Percentiles rank a stretch among this genome's conserved stretches.
phyloP scores from a whole-genome alignment of 2,797 vertebrate species.

The Pseudochromis fuscus region DNA sequence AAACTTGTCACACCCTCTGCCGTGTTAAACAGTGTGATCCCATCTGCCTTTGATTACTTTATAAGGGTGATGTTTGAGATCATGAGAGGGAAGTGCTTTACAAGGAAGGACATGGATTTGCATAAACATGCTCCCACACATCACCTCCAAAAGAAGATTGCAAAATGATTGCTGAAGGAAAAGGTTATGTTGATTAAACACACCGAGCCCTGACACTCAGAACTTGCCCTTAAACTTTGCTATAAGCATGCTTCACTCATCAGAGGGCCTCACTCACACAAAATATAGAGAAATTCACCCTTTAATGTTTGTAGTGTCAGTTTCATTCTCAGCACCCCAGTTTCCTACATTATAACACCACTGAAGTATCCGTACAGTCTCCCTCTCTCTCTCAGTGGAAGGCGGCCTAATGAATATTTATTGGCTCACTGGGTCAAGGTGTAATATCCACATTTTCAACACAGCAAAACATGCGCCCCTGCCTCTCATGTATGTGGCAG shows the following conservation, averaged over 20 bases:
- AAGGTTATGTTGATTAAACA: slow-evolving; percentile 13
- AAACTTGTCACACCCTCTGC: neutral
- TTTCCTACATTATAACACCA: slow-evolving; percentile 38
- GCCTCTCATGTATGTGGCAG: slow-evolving; percentile 61
- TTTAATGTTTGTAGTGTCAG: slow-evolving; percentile 7
- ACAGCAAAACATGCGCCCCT: slow-evolving; percentile 33
- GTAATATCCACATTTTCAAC: slow-evolving; percentile 67
- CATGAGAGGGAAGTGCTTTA: neutral
- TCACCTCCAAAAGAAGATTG: neutral
- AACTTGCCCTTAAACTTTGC: neutral
- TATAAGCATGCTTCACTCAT: slow-evolving; percentile 6
- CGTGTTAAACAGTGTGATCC: neutral
- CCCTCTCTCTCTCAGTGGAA: slow-evolving; percentile 19
- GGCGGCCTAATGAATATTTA: slow-evolving; percentile 74
- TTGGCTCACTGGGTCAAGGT: slow-evolving; percentile 72
- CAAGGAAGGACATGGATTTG: neutral
- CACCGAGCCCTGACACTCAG: neutral
- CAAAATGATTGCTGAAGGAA: slow-evolving; percentile 11
- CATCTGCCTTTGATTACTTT: slow-evolving; percentile 9
- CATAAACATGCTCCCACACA: neutral
- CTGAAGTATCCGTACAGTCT: slow-evolving; percentile 23
- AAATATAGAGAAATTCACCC: slow-evolving; percentile 18
- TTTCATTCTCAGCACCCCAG: slow-evolving; percentile 23
- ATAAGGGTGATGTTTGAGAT: neutral
- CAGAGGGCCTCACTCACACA: slow-evolving; percentile 2